Evolutionary conservation across 2,888 invertebrate genomes (phyloP).

Genomic region (Campaea margaritaria): DNA sequence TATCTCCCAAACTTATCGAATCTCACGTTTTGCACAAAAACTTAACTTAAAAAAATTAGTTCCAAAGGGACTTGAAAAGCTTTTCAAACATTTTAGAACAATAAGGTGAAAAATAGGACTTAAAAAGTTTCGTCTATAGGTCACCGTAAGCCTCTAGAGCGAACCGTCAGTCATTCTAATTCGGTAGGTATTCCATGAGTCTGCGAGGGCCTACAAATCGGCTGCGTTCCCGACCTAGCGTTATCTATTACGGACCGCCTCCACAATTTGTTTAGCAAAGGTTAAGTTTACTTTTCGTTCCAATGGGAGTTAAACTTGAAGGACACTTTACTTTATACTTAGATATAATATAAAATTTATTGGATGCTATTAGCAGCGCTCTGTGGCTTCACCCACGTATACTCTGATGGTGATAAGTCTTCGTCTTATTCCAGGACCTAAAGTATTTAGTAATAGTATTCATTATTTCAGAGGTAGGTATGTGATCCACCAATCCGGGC

Average conservation of each 20-base stretch:
- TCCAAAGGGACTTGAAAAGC: background rate
- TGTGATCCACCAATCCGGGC: too few species aligned
- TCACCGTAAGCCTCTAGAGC: constrained; percentile 32
- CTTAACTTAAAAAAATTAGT: too few species aligned
- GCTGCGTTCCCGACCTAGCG: constrained; percentile 14
- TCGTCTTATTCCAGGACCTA: too few species aligned
- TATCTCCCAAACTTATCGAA: too few species aligned
- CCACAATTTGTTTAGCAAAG: constrained; percentile 18
- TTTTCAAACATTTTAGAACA: constrained; percentile 7
- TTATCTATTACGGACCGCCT: constrained; percentile 16
- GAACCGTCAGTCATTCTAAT: constrained; percentile 36
- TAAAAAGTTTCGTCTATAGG: constrained; percentile 30
- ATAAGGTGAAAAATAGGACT: constrained; percentile 14
- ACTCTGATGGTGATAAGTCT: too few species aligned
- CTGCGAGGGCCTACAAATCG: constrained; percentile 31
- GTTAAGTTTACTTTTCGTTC: constrained; percentile 10
- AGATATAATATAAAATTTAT: too few species aligned
- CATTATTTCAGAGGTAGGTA: too few species aligned
- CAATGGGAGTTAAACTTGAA: background rate
- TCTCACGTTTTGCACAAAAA: too few species aligned
- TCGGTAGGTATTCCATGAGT: constrained; percentile 21
- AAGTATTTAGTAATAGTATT: too few species aligned
- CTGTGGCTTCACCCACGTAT: too few species aligned
- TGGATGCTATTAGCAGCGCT: too few species aligned
- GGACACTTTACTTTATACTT: too few species aligned